phyloP scores from a whole-genome alignment of 2,113 vertebrate species.

The Mormoops blainvillei region DNA sequence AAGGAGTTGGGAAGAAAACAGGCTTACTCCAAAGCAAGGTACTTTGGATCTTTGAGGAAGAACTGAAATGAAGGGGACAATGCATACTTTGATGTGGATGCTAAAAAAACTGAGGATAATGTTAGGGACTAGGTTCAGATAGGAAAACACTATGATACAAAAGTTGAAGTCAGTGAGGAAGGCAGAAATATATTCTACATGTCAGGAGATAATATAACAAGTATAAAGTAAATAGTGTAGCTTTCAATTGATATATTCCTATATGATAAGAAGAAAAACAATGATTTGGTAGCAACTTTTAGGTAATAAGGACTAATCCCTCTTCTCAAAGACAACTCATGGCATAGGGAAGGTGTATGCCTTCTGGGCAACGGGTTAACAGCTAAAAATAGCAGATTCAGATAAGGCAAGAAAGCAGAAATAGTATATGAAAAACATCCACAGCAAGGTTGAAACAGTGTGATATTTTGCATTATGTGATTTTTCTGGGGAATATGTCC shows the following conservation, averaged over 20 bases:
- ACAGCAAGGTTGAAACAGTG: neutral
- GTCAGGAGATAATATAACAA: neutral
- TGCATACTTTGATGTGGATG: neutral
- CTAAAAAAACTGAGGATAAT: neutral
- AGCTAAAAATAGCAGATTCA: neutral
- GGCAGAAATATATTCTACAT: slow-evolving; percentile 2
- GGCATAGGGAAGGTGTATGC: neutral
- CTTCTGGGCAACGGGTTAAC: neutral
- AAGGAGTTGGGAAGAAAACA: neutral
- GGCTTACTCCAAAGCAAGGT: neutral
- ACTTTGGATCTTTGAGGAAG: neutral
- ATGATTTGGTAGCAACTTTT: neutral
- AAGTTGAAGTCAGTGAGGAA: neutral
- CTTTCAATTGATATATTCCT: neutral
- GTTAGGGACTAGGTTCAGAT: neutral
- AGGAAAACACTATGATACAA: neutral
- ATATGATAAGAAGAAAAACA: neutral
- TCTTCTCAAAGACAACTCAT: slow-evolving; percentile 11
- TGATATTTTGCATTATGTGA: neutral
- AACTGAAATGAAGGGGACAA: neutral
- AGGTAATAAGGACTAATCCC: neutral
- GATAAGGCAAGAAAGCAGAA: neutral
- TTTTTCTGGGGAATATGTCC: neutral
- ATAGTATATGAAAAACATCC: neutral
- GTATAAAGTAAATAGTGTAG: neutral